Evolutionary conservation across 2,113 vertebrate genomes (phyloP), one percentile per base, ranked within the genome.

Genomic region (Carlito syrichta): DNA sequence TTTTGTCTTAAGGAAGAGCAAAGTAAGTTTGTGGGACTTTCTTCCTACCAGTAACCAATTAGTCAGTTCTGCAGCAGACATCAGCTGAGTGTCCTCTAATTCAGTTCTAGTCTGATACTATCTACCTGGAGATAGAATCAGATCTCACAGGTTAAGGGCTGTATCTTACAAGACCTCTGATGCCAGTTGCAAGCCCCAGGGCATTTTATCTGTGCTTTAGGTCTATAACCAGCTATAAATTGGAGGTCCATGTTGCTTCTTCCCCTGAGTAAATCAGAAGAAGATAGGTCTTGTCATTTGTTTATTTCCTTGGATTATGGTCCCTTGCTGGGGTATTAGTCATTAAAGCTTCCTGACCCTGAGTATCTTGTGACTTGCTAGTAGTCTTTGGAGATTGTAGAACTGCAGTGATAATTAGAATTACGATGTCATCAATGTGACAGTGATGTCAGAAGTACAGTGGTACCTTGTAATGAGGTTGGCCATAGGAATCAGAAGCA

Each of bases 391-490:
- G n/a, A 88, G 45, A 76, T 25, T 69, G 7, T 84, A 88, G 30
- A 62, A n/a, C 20, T 38, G 10, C 45, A 78, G 45, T 60, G 48
- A n/a, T 78, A 43, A 88, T 90, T 77, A 45, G 58, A 88, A 92
- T 97, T 97, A 69, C 93, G 91, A 77, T 76, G 66, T 96, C 96
- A 95, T 54, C 62, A n/a, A 48, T 83, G 45, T 69, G 25, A 68
- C 58, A 74, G 25, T 97, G 91, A 91, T 78, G 35, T 96, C 89
- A 95, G 48, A 92, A 84, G 0, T 89, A 23, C n/a, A 94, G 56
- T 30, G 63, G 12, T 88, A 30, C 69, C 88, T 96, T 82, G 30
- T 78, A 88, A 78, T 86, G 74, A 96, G 68, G 17, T 77, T 94
- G 56, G 50, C 81, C 27, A 2, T 96, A 48, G 87, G 35, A 69